Conservation (phyloP, 2,888 invertebrate species). For the Agriopis marginaria region DNA sequence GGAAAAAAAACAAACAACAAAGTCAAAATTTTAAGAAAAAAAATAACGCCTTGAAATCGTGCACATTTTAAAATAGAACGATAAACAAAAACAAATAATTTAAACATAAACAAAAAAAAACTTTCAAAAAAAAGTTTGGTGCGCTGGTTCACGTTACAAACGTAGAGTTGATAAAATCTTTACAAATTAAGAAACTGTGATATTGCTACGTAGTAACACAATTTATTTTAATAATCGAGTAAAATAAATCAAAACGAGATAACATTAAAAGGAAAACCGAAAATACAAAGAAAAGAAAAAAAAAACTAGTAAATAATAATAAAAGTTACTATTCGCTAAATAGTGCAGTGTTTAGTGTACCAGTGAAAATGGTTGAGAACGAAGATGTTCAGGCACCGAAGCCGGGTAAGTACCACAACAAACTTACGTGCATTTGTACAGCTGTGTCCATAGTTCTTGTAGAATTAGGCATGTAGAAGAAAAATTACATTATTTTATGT, state of each 20-base stretch:
- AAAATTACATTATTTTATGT: not conserved
- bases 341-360: conserved; percentile 43
- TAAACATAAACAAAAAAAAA: not conserved
- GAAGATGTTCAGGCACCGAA: conserved; percentile 52
- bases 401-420: conserved; percentile 50
- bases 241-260: not conserved
- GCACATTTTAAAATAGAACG: conserved; percentile 6
- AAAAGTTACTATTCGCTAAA: conserved; percentile 16
- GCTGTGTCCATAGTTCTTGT: not conserved
- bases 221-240: not conserved
- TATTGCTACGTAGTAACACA: not conserved
- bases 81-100: not conserved
- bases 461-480: not conserved
- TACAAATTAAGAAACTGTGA: not conserved
- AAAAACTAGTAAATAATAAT: too few species aligned
- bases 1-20: not conserved
- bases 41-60: too few species aligned
- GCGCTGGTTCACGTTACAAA: not conserved
- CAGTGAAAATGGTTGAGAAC: conserved; percentile 57
- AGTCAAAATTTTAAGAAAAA: not conserved
- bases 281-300: not conserved
- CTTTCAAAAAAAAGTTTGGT: not conserved
- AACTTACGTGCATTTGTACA: conserved; percentile 1
- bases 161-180: too few species aligned
- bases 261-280: not conserved